phyloP scores from a whole-genome alignment of 2,888 invertebrate genomes.

The Dione juno region DNA sequence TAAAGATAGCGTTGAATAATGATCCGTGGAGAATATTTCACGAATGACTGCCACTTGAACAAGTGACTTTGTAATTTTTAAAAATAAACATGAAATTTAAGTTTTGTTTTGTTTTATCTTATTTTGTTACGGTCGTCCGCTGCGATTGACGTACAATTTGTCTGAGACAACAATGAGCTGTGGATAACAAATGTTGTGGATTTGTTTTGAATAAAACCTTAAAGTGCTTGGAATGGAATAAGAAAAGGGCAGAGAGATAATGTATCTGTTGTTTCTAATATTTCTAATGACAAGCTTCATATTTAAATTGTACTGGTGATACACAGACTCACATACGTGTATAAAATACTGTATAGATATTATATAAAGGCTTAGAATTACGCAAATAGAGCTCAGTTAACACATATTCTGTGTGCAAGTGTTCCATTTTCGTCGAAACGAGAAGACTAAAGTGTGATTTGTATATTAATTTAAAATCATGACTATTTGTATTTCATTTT shows the following conservation, averaged over 20 bases:
- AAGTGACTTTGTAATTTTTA: slow-evolving; percentile 58
- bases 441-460: slow-evolving; percentile 4
- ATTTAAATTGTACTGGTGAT: no score
- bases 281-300: no score
- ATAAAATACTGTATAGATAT: no score
- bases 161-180: slow-evolving; percentile 13
- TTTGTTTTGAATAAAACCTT: slow-evolving; percentile 5
- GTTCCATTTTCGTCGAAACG: neutral
- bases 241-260: no score
- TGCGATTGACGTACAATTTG: slow-evolving; percentile 24
- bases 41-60: slow-evolving; percentile 74
- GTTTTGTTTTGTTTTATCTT: slow-evolving; percentile 25
- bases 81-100: slow-evolving; percentile 33
- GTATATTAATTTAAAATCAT: slow-evolving; percentile 21
- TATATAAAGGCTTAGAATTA: no score
- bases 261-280: no score
- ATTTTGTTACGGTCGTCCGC: slow-evolving; percentile 19
- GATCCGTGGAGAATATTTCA: slow-evolving; percentile 75
- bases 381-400: neutral
- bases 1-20: slow-evolving; percentile 80
- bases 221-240: neutral
- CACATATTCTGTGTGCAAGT: neutral
- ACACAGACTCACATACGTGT: no score
- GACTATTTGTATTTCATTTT: slow-evolving; percentile 10
- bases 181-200: slow-evolving; percentile 5